Percentiles rank a stretch among this genome's conserved stretches.
Evolutionary conservation across 2,797 vertebrate genomes (phyloP).

Genomic region (Pipistrellus pipistrellus): DNA sequence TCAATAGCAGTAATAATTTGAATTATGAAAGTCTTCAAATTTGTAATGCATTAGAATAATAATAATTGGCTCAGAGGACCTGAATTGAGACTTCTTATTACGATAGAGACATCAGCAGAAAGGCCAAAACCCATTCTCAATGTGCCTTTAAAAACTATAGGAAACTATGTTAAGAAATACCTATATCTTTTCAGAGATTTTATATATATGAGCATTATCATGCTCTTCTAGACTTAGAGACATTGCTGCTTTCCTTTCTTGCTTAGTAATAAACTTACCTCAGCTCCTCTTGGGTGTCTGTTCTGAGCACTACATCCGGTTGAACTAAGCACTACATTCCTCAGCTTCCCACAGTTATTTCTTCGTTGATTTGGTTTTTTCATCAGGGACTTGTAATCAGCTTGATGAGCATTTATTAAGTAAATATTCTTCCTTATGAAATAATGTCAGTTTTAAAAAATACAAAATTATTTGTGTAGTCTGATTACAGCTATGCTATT

Average conservation of each 20-base stretch:
- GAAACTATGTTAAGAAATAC: background rate
- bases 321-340: background rate
- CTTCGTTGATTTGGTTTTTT: background rate
- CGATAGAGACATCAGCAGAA: background rate
- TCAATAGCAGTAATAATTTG: conserved; percentile 12
- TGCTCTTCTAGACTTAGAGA: background rate
- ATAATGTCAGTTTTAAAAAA: conserved; percentile 14
- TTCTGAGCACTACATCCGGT: background rate
- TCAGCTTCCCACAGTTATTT: background rate
- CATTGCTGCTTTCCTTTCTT: background rate
- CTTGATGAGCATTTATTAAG: conserved; percentile 25
- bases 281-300: background rate
- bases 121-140: background rate
- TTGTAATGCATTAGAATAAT: background rate
- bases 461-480: background rate
- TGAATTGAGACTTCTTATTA: background rate
- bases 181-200: background rate
- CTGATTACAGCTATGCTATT: background rate
- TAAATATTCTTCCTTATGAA: background rate
- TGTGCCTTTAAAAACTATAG: background rate
- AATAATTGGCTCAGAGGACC: background rate
- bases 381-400: background rate
- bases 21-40: background rate
- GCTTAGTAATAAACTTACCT: background rate
- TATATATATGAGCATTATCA: background rate